Evolutionary conservation across 2,113 vertebrate genomes (phyloP), one percentile per base, ranked within the genome.

Genomic region (Urocynchramus pylzowi): DNA sequence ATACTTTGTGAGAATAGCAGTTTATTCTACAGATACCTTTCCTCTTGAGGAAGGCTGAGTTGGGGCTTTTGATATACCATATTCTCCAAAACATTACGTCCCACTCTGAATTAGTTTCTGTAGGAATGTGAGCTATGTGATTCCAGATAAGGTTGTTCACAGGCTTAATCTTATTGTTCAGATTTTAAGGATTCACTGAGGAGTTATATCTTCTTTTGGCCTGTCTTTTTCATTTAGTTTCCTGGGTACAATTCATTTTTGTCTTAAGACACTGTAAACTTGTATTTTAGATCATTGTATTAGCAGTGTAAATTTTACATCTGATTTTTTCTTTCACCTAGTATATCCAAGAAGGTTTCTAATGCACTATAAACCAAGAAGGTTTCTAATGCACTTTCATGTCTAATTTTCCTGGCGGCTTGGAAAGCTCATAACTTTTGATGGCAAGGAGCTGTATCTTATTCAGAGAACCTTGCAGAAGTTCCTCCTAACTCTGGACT

Each of bases 401-500:
- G 57, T 56, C 75, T 87, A 67, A 88, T 92, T 97, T 95, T 96
- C 71, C 68, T 54, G 59, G 64, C 91, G 84, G 27, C 81, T 97
- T 96, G 89, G 90, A 96, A 93, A 73, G 3, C 56, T 82, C 19
- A 5, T 79, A 71, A 78, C 16, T 94, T 96, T 93, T 71, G 31
- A 84, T 87, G 49, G 75, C 60, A 88, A 83, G 35, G 78, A 88
- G 49, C 52, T n/a, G 19, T 90, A 69, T 81, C 82, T 95, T 96
- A 67, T 84, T 95, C 93, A 80, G 84, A 97, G 50, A 96, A 94
- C 82, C 39, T 94, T 61, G 31, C 76, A 95, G 86, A 88, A 95
- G 41, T 73, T 94, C 68, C 64, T 89, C 81, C 15, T 4, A 94
- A 74, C 42, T 74, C 64, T 90, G 84, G 77, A 83, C 61, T 96